Evolutionary conservation across 2,113 vertebrate species (phyloP), one percentile per base, ranked within the genome.

Genomic region (Rhineura floridana): DNA sequence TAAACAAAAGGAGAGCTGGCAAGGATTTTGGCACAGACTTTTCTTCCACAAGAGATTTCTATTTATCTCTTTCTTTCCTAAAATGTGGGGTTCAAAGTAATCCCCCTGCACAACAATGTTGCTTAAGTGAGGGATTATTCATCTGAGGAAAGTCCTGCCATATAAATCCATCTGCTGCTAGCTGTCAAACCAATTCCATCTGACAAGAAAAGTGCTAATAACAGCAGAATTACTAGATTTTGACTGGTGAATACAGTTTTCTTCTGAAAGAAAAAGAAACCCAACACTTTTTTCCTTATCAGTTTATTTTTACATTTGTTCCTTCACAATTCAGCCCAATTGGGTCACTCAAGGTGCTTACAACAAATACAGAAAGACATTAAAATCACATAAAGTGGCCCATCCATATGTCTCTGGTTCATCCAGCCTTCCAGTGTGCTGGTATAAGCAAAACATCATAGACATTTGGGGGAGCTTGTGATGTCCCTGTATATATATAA

Each of bases 81-180:
- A 86, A 86, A 86, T 78, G 44, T 78, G 25, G n/a, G 25, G 65
- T 33, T 87, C 62, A 23, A 9, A 21, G 65, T 67, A 55, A 55
- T 67, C 73, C 50, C 33, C 25, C 52, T 65, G 73, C 36, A 65
- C 81, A 77, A 50, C 1, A 0, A 42, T 30, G 72, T 39, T 88
- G 59, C 72, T 86, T 65, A 67, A 83, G 48, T 67, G 59, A 88
- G n/a, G 62, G 62, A 77, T 88, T 84, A 78, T 55, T 19, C 39
- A 25, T 69, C 19, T 36, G 62, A n/a, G 39, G 28, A 67, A 84
- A 76, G 69, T 67, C 46, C 63, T 69, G 48, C 46, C 63, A 59
- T 33, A 83, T 59, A 84, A 77, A 77, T 84, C 75, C 63, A 72
- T 69, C 50, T n/a, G 23, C 48, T 46, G 82, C 39, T 82, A 23